These are phyloP conservation scores for Apostichopus japonicus DNA, from an alignment of 35 echinoderm and acorn worm genomes.

Conservation along the genomic window DNA sequence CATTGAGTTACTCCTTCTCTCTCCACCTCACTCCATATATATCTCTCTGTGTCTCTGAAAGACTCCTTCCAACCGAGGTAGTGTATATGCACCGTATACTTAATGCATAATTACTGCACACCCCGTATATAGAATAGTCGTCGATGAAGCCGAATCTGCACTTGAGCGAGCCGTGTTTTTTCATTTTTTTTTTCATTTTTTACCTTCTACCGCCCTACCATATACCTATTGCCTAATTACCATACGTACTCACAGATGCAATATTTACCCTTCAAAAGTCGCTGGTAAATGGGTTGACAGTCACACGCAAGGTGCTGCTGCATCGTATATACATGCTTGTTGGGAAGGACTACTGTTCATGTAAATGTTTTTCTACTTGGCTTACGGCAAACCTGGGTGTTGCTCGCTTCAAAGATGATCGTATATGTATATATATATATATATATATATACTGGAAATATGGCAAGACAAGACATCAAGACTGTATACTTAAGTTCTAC, in stretches of 20 bases:
- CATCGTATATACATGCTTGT: background rate
- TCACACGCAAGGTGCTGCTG: constrained; percentile 6
- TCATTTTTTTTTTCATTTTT: background rate
- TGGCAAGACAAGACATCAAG: no score
- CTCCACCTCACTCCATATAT: background rate
- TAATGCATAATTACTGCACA: no score
- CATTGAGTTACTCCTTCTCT: no score
- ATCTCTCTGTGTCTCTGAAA: background rate
- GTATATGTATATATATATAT: no score
- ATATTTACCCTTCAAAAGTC: constrained; percentile 43
- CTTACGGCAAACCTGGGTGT: background rate
- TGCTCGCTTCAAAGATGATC: background rate
- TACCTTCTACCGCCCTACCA: background rate
- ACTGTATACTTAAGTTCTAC: no score
- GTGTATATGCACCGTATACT: no score
- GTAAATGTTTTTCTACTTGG: background rate
- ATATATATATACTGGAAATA: no score
- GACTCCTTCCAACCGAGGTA: no score
- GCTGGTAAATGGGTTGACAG: constrained; percentile 45
- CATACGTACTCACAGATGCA: constrained; percentile 6
- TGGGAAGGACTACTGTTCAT: no score
- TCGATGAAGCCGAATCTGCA: no score
- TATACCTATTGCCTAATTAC: constrained; percentile 17
- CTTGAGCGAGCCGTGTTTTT: no score
- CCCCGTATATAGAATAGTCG: no score